Evolutionary conservation across 1,140 invertebrate genomes (phyloP).

Genomic region (Drosophila takahashii): DNA sequence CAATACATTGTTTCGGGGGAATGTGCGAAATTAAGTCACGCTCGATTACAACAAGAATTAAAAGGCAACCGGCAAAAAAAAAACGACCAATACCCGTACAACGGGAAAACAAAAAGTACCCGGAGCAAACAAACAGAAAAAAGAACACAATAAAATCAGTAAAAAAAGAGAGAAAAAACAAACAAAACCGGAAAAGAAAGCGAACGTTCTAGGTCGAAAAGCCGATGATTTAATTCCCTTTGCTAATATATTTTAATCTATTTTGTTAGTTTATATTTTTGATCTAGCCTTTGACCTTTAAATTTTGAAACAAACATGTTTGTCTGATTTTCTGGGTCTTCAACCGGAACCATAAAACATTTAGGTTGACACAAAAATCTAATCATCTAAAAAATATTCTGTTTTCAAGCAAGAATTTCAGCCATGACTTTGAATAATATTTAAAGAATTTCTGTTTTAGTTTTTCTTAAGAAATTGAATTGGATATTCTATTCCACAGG

Average conservation of each 20-base stretch:
- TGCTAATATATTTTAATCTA: no score
- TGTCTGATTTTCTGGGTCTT: no score
- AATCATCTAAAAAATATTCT: no score
- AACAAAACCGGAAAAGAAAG: constrained; percentile 38
- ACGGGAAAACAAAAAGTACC: constrained; percentile 35
- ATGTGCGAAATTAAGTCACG: constrained; percentile 71
- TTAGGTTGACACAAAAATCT: no score
- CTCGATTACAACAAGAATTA: constrained; percentile 47
- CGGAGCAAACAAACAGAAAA: constrained; percentile 41
- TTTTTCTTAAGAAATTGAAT: no score
- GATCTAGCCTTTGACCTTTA: not conserved
- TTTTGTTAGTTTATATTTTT: not conserved
- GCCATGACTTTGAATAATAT: no score
- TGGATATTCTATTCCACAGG: no score
- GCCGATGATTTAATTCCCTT: constrained; percentile 21
- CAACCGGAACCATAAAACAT: no score
- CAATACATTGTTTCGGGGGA: constrained; percentile 27
- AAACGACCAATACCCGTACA: constrained; percentile 20
- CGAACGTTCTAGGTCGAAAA: constrained; percentile 2
- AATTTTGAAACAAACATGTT: no score
- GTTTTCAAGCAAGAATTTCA: no score
- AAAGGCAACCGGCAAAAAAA: constrained; percentile 38
- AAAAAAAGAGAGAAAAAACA: constrained; percentile 23
- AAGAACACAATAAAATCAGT: constrained; percentile 31
- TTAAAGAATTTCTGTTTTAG: no score